Percentiles rank a stretch among this genome's conserved stretches.
These are phyloP conservation scores for Rhinoderma darwinii DNA, from an alignment of 2,113 vertebrate genomes.

Conservation along the genomic window DNA sequence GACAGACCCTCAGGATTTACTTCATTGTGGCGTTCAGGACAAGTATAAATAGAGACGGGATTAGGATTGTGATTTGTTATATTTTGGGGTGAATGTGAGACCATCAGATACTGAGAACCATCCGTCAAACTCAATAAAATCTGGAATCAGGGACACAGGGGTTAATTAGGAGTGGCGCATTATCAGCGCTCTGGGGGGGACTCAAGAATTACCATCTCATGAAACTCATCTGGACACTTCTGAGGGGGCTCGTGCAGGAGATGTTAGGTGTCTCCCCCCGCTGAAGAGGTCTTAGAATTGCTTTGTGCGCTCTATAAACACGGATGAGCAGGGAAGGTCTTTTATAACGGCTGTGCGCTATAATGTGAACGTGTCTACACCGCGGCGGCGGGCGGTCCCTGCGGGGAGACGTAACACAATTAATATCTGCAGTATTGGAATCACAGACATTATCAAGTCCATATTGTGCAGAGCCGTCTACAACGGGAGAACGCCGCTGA, in stretches of 20 bases:
- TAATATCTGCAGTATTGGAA: background rate
- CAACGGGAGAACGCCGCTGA: background rate
- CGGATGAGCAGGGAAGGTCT: background rate
- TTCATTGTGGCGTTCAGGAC: too few species aligned
- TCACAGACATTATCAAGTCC: background rate
- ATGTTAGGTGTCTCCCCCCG: background rate
- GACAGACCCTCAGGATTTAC: too few species aligned
- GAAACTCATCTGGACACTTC: background rate
- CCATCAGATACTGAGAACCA: too few species aligned
- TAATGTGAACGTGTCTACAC: background rate
- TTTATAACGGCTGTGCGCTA: background rate
- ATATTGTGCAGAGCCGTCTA: background rate
- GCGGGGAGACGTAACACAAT: background rate
- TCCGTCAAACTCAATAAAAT: too few species aligned
- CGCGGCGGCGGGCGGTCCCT: background rate
- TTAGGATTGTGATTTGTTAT: too few species aligned
- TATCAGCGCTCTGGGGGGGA: background rate
- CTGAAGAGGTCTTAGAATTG: background rate
- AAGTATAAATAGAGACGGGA: too few species aligned
- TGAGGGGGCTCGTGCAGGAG: background rate
- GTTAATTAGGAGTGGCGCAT: background rate
- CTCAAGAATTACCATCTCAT: background rate
- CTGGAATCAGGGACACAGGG: background rate
- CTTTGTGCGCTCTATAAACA: background rate
- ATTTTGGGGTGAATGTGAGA: too few species aligned